phyloP scores from a whole-genome alignment of 2,113 vertebrate genomes.

The Stomatorhinus ivindoensis region DNA sequence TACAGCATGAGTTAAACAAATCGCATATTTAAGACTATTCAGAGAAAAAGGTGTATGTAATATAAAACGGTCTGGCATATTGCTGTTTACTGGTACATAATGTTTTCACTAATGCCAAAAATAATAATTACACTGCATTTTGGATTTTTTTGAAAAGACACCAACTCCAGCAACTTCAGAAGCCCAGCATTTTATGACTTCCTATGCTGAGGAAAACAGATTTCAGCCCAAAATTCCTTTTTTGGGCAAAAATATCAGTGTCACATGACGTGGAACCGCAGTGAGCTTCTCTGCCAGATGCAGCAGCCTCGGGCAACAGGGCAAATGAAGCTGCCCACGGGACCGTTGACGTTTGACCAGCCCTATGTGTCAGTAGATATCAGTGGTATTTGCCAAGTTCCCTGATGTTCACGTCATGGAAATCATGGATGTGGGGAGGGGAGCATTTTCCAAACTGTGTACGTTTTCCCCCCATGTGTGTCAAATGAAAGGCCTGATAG shows the following conservation, averaged over 20 bases:
- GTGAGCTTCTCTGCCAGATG: background rate
- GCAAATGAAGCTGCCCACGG: constrained; percentile 20
- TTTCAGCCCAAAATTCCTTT: background rate
- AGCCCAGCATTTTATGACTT: background rate
- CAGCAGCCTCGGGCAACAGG: constrained; percentile 31
- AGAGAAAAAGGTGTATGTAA: background rate
- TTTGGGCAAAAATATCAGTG: background rate
- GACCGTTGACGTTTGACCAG: constrained; percentile 18
- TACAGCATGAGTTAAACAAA: background rate
- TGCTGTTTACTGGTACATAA: background rate
- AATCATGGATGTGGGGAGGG: background rate
- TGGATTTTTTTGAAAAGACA: background rate
- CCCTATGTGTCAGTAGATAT: background rate
- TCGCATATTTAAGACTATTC: background rate
- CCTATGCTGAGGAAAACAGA: background rate
- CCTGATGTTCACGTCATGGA: background rate
- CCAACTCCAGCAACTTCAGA: background rate
- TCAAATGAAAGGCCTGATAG: background rate
- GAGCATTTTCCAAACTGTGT: background rate
- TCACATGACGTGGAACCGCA: background rate
- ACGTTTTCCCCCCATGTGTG: background rate
- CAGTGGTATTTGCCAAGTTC: background rate
- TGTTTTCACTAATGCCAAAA: background rate
- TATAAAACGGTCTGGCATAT: background rate
- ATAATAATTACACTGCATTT: background rate